Evolutionary conservation across 2,113 vertebrate species (phyloP).

Genomic region (Serilophus lunatus): DNA sequence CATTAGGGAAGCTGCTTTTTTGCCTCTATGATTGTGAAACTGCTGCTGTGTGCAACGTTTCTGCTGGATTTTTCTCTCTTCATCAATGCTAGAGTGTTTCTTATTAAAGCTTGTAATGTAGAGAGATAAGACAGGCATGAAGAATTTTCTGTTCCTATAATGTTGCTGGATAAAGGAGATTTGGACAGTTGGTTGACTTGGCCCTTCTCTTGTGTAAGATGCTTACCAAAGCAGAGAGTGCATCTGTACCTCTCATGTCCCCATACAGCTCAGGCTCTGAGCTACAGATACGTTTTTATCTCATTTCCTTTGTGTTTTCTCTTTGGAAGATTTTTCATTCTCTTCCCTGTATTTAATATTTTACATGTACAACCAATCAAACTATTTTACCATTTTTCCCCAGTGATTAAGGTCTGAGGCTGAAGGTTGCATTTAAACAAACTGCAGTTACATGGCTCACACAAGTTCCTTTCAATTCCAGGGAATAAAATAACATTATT

Average conservation of each 20-base stretch:
- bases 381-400: not conserved
- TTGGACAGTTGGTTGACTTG: not conserved
- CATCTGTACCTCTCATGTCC: not conserved
- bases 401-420: not conserved
- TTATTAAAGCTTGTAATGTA: not conserved
- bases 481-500: not conserved
- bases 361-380: not conserved
- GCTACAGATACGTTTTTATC: not conserved
- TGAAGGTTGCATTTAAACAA: not conserved
- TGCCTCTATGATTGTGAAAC: rapidly evolving
- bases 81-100: not conserved
- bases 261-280: not conserved
- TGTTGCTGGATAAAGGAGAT: not conserved
- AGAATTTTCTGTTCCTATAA: not conserved
- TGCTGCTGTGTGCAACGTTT: rapidly evolving
- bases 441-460: not conserved
- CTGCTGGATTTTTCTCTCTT: not conserved
- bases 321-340: not conserved
- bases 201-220: not conserved
- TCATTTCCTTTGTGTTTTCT: not conserved
- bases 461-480: not conserved
- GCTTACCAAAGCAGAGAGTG: not conserved
- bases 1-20: not conserved
- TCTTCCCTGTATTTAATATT: not conserved
- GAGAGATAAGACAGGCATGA: not conserved